Percentiles rank a stretch among this genome's conserved stretches.
Conservation (phyloP, 2,113 vertebrate species). For the Naja naja region DNA sequence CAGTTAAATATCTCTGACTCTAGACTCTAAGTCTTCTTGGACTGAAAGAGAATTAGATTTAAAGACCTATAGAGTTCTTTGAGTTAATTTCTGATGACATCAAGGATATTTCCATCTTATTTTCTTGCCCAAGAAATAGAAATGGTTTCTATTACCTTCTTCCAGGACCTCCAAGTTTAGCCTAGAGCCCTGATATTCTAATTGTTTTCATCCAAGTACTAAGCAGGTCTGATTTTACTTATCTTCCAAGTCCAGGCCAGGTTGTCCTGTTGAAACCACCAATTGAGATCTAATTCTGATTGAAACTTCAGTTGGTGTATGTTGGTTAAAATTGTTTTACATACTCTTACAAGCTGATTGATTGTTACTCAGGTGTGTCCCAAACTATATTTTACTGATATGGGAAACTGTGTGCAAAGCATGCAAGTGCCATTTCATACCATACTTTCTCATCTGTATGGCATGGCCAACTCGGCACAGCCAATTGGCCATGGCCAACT, state of each 20-base stretch:
- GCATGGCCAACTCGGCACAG: not conserved
- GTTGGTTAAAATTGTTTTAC: not conserved
- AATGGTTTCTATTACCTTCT: not conserved
- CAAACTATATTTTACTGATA: not conserved
- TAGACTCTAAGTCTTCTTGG: not conserved
- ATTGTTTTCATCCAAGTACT: not conserved
- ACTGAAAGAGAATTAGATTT: not conserved
- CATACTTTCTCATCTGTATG: not conserved
- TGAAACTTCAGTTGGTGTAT: not conserved
- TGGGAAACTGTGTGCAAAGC: not conserved
- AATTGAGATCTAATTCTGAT: not conserved
- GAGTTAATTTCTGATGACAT: not conserved
- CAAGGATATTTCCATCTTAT: not conserved
- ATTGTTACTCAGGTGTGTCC: too few species aligned
- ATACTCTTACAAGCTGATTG: not conserved
- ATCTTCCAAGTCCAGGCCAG: not conserved
- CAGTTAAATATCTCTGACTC: not conserved
- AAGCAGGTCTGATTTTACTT: not conserved
- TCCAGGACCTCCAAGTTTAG: not conserved
- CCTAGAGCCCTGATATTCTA: not conserved
- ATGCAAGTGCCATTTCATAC: not conserved
- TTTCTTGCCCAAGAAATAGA: not conserved
- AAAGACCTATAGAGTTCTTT: not conserved
- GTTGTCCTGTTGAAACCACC: not conserved
- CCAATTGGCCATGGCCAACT: not conserved